Conservation (phyloP, 2,113 vertebrate genomes). For the Leucoraja erinaceus region DNA sequence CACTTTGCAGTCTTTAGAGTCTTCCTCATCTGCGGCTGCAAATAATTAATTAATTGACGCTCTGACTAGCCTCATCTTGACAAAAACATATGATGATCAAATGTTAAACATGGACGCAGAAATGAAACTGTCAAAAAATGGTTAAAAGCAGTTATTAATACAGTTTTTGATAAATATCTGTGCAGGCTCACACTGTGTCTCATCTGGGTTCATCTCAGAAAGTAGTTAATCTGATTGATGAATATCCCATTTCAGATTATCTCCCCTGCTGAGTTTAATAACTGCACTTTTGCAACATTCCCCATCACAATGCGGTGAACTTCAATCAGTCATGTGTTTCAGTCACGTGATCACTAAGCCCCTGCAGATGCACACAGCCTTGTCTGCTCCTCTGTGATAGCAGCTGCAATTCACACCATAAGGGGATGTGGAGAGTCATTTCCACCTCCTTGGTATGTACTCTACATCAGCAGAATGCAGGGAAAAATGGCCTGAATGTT, state of each 20-base stretch:
- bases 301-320: constrained; percentile 47
- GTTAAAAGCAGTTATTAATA: constrained; percentile 80
- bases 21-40: constrained; percentile 61
- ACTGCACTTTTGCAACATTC: constrained; percentile 49
- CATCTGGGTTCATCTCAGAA: constrained; percentile 72
- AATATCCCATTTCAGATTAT: constrained; percentile 78
- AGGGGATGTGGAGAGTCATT: constrained; percentile 33
- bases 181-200: constrained; percentile 70
- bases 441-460: constrained; percentile 39
- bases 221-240: constrained; percentile 85
- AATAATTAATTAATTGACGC: constrained; percentile 78
- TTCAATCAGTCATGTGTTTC: constrained; percentile 44
- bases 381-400: constrained; percentile 41
- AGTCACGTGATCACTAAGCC: constrained; percentile 38
- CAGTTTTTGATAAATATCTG: constrained; percentile 80
- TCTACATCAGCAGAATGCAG: constrained; percentile 44
- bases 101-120: constrained; percentile 72
- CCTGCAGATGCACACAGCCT: constrained; percentile 38
- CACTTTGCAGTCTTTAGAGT: constrained; percentile 64
- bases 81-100: constrained; percentile 79
- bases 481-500: constrained; percentile 44
- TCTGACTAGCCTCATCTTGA: constrained; percentile 65
- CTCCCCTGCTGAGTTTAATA: constrained; percentile 73
- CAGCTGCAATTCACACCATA: constrained; percentile 40
- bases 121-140: constrained; percentile 76